phyloP scores from a whole-genome alignment of 2,113 vertebrate genomes.

The Sapajus apella region DNA sequence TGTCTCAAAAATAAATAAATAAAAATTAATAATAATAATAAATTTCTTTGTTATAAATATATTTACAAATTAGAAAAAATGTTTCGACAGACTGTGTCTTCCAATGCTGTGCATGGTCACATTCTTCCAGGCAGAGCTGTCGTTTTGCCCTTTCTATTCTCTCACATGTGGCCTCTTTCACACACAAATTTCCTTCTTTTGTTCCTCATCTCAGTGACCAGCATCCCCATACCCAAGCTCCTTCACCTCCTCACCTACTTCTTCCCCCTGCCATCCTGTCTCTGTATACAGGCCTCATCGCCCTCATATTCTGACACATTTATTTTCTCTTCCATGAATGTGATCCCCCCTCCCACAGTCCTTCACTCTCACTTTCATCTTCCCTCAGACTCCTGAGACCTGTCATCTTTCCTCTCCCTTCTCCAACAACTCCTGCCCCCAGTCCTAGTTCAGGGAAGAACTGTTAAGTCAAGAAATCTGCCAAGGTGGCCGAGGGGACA shows the following conservation, averaged over 20 bases:
- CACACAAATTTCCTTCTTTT: neutral
- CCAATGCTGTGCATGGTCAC: neutral
- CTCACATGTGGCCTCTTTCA: neutral
- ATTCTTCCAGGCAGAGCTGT: neutral
- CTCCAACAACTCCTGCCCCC: neutral
- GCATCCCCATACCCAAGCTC: neutral
- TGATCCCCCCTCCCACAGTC: neutral
- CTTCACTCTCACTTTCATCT: neutral
- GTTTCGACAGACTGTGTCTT: neutral
- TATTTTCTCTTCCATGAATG: neutral
- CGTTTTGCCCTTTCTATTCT: neutral
- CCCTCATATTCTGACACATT: neutral
- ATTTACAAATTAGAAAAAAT: constrained; percentile 35
- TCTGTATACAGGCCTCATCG: neutral
- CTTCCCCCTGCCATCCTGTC: neutral
- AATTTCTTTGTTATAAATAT: neutral
- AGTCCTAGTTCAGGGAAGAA: constrained; percentile 1
- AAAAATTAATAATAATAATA: neutral
- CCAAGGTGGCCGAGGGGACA: constrained; percentile 10
- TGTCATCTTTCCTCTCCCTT: neutral
- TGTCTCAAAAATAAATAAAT: too few species aligned
- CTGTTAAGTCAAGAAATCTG: constrained; percentile 57
- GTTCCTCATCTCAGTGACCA: neutral
- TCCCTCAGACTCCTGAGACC: neutral
- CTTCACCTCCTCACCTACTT: neutral